These are phyloP conservation scores for Drosophila saltans DNA, from an alignment of 1,140 invertebrate species.

Conservation along the genomic window DNA sequence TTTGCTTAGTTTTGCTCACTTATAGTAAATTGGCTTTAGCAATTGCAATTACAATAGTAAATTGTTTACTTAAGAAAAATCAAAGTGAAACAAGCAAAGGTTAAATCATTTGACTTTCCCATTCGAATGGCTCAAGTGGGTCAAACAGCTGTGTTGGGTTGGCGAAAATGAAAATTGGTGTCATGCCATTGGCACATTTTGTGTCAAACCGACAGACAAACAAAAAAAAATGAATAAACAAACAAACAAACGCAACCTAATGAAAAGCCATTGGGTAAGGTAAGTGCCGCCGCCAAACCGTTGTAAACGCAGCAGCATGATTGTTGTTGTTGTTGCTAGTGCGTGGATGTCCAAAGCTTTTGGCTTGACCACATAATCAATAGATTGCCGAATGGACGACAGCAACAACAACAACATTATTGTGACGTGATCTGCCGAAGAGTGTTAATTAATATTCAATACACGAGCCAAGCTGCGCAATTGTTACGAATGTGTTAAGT, in stretches of 20 bases:
- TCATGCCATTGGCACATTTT: constrained; percentile 82
- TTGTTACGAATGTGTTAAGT: constrained; percentile 78
- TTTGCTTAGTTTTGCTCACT: constrained; percentile 46
- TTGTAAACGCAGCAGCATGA: constrained; percentile 33
- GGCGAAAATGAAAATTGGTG: constrained; percentile 70
- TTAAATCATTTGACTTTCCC: constrained; percentile 72
- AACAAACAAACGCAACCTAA: constrained; percentile 26
- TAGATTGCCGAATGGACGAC: constrained; percentile 31
- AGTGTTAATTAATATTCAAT: constrained; percentile 75
- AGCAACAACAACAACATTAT: not conserved
- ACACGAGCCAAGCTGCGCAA: constrained; percentile 66
- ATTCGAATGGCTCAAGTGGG: constrained; percentile 59
- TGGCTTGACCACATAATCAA: constrained; percentile 63
- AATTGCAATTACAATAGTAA: constrained; percentile 55
- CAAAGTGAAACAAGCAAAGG: constrained; percentile 45
- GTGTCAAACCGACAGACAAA: constrained; percentile 45
- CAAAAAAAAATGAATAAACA: constrained; percentile 16
- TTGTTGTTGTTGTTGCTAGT: constrained; percentile 26
- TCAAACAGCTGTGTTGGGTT: constrained; percentile 57
- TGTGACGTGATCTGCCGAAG: not conserved
- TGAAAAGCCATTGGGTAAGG: constrained; percentile 69
- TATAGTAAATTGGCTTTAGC: constrained; percentile 58
- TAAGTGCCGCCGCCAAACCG: constrained; percentile 60
- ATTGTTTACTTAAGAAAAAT: constrained; percentile 48
- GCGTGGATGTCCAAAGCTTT: constrained; percentile 31